Percentiles rank a stretch among this genome's conserved stretches.
Evolutionary conservation across 2,797 vertebrate genomes (phyloP).

Genomic region (Leuciscus waleckii): DNA sequence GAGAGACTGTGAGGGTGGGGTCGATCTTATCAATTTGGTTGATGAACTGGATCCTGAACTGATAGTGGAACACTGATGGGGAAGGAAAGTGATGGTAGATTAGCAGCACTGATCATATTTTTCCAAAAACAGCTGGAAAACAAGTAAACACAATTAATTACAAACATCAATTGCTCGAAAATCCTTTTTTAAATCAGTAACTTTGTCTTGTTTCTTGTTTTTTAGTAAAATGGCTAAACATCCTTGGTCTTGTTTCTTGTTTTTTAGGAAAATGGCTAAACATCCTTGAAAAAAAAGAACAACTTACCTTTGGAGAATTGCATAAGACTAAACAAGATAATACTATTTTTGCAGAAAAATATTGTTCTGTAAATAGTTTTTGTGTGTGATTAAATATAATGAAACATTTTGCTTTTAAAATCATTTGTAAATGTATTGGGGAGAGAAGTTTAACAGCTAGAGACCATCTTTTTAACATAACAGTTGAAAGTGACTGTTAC

Average conservation of each 20-base stretch:
- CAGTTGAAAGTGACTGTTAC: background rate
- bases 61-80: constrained; percentile 89
- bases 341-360: background rate
- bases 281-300: background rate
- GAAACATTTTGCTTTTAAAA: background rate
- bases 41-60: constrained; percentile 90
- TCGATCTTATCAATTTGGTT: constrained; percentile 77
- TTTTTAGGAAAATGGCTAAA: background rate
- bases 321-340: background rate
- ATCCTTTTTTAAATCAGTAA: background rate
- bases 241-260: background rate
- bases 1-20: constrained; percentile 82
- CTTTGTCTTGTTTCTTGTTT: background rate
- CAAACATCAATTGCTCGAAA: background rate
- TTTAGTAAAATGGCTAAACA: background rate
- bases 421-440: background rate
- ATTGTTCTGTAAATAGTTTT: background rate
- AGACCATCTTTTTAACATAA: background rate
- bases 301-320: background rate
- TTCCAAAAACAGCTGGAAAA: background rate
- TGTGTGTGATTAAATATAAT: background rate
- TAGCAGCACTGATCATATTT: background rate
- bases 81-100: constrained; percentile 2
- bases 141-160: background rate
- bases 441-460: background rate